Evolutionary conservation across 2,888 invertebrate genomes (phyloP).

Genomic region (Apantesis nais): DNA sequence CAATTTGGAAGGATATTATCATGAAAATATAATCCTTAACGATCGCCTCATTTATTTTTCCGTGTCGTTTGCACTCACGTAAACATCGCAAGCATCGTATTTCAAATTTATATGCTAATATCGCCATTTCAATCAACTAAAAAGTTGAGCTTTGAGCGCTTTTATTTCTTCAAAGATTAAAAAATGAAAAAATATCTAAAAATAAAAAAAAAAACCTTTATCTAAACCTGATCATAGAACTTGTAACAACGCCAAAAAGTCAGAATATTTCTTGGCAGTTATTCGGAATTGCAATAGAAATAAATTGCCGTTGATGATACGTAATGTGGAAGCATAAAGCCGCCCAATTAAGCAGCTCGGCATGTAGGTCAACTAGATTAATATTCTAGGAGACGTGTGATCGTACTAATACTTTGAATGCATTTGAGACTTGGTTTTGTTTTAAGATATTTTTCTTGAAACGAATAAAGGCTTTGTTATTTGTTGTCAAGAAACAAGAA

Average conservation of each 20-base stretch:
- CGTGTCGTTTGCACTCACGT: slow-evolving; percentile 4
- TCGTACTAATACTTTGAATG: slow-evolving; percentile 67
- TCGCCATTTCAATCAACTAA: slow-evolving; percentile 3
- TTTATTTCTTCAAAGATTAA: too few relatives aligned
- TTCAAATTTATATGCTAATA: slow-evolving; percentile 14
- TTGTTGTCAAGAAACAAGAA: not conserved
- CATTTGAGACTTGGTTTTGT: slow-evolving; percentile 61
- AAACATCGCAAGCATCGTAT: slow-evolving; percentile 12
- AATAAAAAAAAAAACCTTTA: not conserved
- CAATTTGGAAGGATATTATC: slow-evolving; percentile 6
- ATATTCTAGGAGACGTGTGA: slow-evolving; percentile 60
- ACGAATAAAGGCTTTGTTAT: not conserved
- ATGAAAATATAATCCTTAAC: slow-evolving; percentile 10
- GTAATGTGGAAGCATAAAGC: slow-evolving; percentile 45
- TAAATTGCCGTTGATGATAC: slow-evolving; percentile 37
- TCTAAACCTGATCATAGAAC: not conserved
- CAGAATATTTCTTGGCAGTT: not conserved
- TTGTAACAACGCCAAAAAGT: not conserved
- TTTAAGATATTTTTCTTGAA: slow-evolving; percentile 13
- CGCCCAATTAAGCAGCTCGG: slow-evolving; percentile 65
- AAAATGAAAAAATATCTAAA: not conserved
- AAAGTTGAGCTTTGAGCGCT: not conserved
- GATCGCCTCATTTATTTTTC: slow-evolving; percentile 12
- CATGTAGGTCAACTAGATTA: slow-evolving; percentile 79
- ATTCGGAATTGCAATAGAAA: slow-evolving; percentile 32